Base-by-base conservation (phyloP, 2,113 vertebrate species). In the Rhinoptilus africanus region DNA sequence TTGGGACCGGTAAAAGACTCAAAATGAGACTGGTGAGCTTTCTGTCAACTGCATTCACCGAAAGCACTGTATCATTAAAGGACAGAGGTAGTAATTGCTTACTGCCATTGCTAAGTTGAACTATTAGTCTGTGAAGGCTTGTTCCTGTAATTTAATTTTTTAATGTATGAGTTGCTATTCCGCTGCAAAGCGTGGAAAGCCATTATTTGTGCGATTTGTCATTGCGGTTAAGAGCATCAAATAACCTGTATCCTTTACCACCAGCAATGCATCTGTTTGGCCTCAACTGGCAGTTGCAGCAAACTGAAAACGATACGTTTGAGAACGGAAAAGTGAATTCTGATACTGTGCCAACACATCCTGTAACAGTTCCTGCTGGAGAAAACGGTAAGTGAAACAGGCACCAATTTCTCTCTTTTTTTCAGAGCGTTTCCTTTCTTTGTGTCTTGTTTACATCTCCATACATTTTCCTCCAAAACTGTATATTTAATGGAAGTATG, bases 261-360 rank as follows among this genome's bases (percentile, higher is more conserved):
- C 45, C 90, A 99, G 99, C 99, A 95, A 99, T 99, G 99, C 99
- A 99, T 98, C 98, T 99, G 35, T 99, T 99, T 97, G 99, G 99
- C 98, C 99, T 99, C 98, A 99, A 99, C 94, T 99, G 99, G 99
- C 99, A 99, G 97, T 98, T 99, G 78, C 99, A 99, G 96, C 99
- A 99, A 98, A 98, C 99, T 93, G 99, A 99, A 97, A 99, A 99
- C 96, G 99, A 99, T 96, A 98, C 99, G 22, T 99, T 99, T 97
- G 99, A 99, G 97, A 99, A 99, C 41, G 99, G 99, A 92, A 98
- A 98, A 98, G 99, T 98, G 96, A 99, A 99, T 98, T 97, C 98
- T 23, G 98, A 98, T 81, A 97, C 99, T 93, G 98, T 99, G 95
- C 99, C 98, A 97, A 98, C 99, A 10, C 98, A 99, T 97, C 96